Base-by-base conservation (phyloP, 2,888 invertebrate genomes). In the Lissonota sp. region DNA sequence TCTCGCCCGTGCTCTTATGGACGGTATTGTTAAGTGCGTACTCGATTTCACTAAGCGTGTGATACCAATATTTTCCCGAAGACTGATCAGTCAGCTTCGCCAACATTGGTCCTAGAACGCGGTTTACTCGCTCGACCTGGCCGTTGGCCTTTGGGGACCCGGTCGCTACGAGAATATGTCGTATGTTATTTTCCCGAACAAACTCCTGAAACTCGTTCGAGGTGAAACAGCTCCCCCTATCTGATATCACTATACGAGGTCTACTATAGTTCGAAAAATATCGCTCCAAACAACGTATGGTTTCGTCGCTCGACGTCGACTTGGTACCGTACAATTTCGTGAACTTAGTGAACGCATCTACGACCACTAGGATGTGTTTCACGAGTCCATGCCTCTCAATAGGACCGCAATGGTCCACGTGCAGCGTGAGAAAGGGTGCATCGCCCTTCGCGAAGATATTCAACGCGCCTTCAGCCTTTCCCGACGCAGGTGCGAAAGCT, bases 1-100 rank as follows among this genome's bases (percentile, higher is more conserved):
- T 84, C 63, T 88, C 83, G 0, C 85, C 84, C 0, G 88, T 90
- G 5, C 86, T 70, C 69, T 86, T 83, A 64, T 80, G 82, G 10
- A 86, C 53, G 4, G 83, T 55, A 26, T 84, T 86, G 42, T 87
- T 87, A 12, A 83, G 69, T 0, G 83, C 80, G 58, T 60, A 84
- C 14, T 87, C 84, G 0, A 83, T 81, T 5, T 83, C 72, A 0
- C 14, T 62, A 0, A 86, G 14, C 0, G 69, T 57, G 37, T 77
- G 57, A 57, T 69, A 72, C 86, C 85, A 87, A n/a, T 79, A 60
- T 49, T 62, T 64, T 0, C 80, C 82, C 4, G 10, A 10, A 3
- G 72, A n/a, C n/a, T n/a, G n/a, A n/a, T n/a, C n/a, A n/a, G n/a
- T n/a, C 37, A 80, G 7, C 51, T 82, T 84, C 6, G 55, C 67